Conservation (phyloP, 2,888 invertebrate species). For the Serrognathus titanus region DNA sequence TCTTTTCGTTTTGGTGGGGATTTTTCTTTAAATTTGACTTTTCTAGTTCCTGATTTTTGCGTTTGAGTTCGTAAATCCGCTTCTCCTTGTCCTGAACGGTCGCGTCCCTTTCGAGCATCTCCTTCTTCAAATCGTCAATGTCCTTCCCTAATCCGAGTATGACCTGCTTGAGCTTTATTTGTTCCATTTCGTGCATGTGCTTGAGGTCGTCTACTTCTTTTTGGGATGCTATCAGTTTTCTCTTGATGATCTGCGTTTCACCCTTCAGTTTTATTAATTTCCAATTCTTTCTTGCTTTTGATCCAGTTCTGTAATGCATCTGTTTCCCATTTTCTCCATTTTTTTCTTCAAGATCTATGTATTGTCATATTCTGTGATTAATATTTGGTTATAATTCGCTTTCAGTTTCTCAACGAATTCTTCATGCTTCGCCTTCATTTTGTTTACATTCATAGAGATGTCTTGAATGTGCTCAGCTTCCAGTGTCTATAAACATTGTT, state of each 20-base stretch:
- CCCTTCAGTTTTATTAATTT: slow-evolving; percentile 68
- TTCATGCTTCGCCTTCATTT: slow-evolving; percentile 66
- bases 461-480: slow-evolving; percentile 62
- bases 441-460: slow-evolving; percentile 71
- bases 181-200: slow-evolving; percentile 66
- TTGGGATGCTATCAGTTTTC: slow-evolving; percentile 66
- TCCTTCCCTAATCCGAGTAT: slow-evolving; percentile 73
- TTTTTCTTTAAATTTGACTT: slow-evolving; percentile 57
- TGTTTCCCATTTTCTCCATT: slow-evolving; percentile 61
- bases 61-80: slow-evolving; percentile 76
- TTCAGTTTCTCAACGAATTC: slow-evolving; percentile 65
- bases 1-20: no score
- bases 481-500: slow-evolving; percentile 50
- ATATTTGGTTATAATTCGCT: slow-evolving; percentile 75
- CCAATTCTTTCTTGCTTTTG: slow-evolving; percentile 41
- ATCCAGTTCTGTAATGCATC: slow-evolving; percentile 64
- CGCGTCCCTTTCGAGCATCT: slow-evolving; percentile 77
- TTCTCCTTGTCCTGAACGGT: slow-evolving; percentile 85
- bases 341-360: slow-evolving; percentile 69
- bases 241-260: slow-evolving; percentile 81
- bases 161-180: slow-evolving; percentile 64
- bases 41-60: slow-evolving; percentile 83
- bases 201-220: slow-evolving; percentile 73
- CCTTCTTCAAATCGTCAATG: slow-evolving; percentile 76
- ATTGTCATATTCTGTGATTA: slow-evolving; percentile 90